These are phyloP conservation scores for Ophion ventricosus DNA, from an alignment of 2,888 invertebrate genomes.

Conservation along the genomic window DNA sequence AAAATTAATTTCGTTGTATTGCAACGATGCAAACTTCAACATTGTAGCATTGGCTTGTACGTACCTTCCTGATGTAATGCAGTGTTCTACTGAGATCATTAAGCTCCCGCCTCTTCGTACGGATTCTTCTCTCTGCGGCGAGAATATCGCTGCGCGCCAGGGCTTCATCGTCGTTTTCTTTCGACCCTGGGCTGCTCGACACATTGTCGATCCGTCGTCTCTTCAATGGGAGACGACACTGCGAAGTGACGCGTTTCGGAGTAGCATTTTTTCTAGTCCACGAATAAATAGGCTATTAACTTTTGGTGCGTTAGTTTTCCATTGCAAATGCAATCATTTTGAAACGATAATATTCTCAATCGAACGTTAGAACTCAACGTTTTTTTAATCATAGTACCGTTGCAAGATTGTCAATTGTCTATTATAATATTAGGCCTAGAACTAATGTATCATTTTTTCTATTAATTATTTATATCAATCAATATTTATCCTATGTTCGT, in stretches of 20 bases:
- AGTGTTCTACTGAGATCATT: conserved; percentile 68
- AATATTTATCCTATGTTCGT: no score
- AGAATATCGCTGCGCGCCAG: conserved; percentile 82
- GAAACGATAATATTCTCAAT: background rate
- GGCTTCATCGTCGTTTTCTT: background rate
- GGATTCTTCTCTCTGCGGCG: conserved; percentile 83
- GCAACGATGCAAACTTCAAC: no score
- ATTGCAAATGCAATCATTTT: background rate
- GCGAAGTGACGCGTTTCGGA: conserved; percentile 62
- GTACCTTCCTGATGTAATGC: conserved; percentile 71
- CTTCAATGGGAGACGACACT: conserved; percentile 52
- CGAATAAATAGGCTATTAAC: conserved; percentile 9
- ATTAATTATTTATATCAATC: no score
- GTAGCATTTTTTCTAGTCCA: conserved; percentile 57
- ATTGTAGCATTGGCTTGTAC: no score
- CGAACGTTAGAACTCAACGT: background rate
- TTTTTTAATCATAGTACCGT: background rate
- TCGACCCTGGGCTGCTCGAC: background rate
- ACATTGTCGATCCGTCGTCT: conserved; percentile 64
- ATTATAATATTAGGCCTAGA: no score
- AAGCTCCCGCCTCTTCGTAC: conserved; percentile 80
- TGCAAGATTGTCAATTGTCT: no score
- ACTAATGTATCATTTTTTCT: no score
- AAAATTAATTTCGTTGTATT: no score
- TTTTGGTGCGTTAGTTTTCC: background rate